Conservation (phyloP, 2,888 invertebrate genomes). For the Syritta pipiens region DNA sequence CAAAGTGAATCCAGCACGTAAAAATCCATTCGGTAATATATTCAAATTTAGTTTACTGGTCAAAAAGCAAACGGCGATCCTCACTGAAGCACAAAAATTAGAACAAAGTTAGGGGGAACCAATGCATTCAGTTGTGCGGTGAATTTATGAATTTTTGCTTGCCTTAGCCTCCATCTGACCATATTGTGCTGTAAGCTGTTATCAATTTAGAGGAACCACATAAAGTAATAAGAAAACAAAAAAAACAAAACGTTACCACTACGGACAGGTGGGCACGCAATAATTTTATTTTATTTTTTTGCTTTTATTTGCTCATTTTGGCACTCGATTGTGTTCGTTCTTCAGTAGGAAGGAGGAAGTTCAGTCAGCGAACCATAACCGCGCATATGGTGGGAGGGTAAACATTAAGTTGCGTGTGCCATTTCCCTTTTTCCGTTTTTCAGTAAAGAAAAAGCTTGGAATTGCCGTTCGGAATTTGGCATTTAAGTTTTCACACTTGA, state of each 20-base stretch:
- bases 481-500: background rate
- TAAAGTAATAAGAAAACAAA: constrained; percentile 11
- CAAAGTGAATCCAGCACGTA: constrained; percentile 3
- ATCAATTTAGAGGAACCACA: constrained; percentile 20
- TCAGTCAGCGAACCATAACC: constrained; percentile 30
- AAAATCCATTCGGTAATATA: constrained; percentile 6
- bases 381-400: background rate
- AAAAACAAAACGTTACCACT: constrained; percentile 7
- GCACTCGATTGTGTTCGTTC: constrained; percentile 17
- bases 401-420: constrained; percentile 20
- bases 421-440: constrained; percentile 12
- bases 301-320: constrained; percentile 17
- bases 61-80: constrained; percentile 15
- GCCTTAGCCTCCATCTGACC: constrained; percentile 2
- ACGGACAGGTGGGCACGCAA: constrained; percentile 45
- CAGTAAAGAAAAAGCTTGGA: too few relatives aligned
- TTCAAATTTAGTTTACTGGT: constrained; percentile 18
- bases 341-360: constrained; percentile 52
- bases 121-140: background rate
- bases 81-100: constrained; percentile 58
- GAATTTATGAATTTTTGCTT: constrained; percentile 6
- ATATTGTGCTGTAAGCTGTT: constrained; percentile 4
- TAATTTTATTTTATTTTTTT: constrained; percentile 3
- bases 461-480: background rate
- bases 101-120: constrained; percentile 38